Base-by-base conservation (phyloP, 2,113 vertebrate species). In the Malurus melanocephalus region DNA sequence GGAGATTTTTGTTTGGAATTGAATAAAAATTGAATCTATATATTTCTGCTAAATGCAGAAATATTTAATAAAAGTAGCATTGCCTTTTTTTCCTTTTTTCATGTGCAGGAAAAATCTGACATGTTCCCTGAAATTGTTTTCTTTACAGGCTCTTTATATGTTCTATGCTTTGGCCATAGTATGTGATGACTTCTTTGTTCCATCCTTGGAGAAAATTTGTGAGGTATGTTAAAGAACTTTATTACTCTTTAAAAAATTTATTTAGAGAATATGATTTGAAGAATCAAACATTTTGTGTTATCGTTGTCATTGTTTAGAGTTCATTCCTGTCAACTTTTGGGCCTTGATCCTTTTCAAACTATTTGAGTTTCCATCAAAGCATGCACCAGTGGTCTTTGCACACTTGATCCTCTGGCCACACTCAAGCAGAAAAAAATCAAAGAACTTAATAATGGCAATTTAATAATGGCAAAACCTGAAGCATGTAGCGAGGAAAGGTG, bases 171-270 rank as follows among this genome's bases (percentile, higher is more conserved):
- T 99, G 95, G 99, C 99, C 80, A 99, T 99, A 67, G 98, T 98
- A 43, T 99, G 99, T 8, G 99, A 99, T 14, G 99, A 99, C 96
- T 99, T 99, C 97, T 99, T 99, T 88, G 99, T 99, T 87, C 99
- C 98, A 0, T 98, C 99, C 21, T 97, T 99, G 74, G 99, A 99
- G 95, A 99, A 99, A 96, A 99, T 99, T 93, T 99, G 99, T 74
- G 99, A 99, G 98, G 99, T 99, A 96, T 8, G 96, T 90, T 53
- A 65, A 66, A 46, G 2, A 84, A 59, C 40, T 60, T 61, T 35
- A 51, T 52, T 72, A 20, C 28, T 67, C 11, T 48, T 90, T 21
- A 22, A 23, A 32, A 82, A 84, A 46, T 51, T 10, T 74, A 21
- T 65, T 65, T 74, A 48, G 28, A 87, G n/a, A 80, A 24, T 38